Evolutionary conservation across 2,888 invertebrate genomes (phyloP).

Genomic region (Aleiodes alternator): DNA sequence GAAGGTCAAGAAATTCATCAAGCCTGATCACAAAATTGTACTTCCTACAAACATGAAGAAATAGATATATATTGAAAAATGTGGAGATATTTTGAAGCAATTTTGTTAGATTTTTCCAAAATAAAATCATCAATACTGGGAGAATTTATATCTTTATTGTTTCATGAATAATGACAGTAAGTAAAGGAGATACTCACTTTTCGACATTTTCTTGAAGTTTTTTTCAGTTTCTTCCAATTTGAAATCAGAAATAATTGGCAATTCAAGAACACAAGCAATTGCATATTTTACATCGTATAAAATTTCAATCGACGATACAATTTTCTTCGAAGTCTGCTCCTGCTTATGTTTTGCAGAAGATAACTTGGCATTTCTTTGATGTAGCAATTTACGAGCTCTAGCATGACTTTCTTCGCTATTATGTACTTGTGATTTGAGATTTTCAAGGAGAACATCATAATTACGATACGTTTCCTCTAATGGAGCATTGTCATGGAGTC

Average conservation of each 20-base stretch:
- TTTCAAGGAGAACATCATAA: conserved; percentile 46
- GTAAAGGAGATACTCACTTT: conserved; percentile 52
- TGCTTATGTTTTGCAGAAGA: conserved; percentile 48
- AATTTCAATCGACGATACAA: conserved; percentile 54
- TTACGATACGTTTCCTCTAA: background rate
- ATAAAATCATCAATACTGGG: conserved; percentile 1
- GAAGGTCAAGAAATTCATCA: conserved; percentile 84
- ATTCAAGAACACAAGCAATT: conserved; percentile 57
- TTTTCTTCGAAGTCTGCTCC: conserved; percentile 47
- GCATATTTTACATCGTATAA: conserved; percentile 62
- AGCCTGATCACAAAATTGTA: conserved; percentile 78
- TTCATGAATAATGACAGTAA: conserved; percentile 52
- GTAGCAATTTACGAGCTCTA: conserved; percentile 57
- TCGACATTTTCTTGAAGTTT: conserved; percentile 55
- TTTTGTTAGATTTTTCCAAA: conserved; percentile 7
- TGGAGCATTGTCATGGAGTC: background rate
- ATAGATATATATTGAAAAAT: background rate
- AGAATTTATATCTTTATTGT: background rate
- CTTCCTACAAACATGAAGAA: conserved; percentile 14
- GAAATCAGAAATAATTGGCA: conserved; percentile 23
- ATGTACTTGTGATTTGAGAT: conserved; percentile 15
- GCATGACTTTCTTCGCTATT: conserved; percentile 43
- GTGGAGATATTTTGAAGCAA: background rate
- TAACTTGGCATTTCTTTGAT: conserved; percentile 58
- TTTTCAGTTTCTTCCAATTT: conserved; percentile 43